Base-by-base conservation (phyloP, 37 sponge, comb jelly and placozoan genomes). In the Bolinopsis microptera region DNA sequence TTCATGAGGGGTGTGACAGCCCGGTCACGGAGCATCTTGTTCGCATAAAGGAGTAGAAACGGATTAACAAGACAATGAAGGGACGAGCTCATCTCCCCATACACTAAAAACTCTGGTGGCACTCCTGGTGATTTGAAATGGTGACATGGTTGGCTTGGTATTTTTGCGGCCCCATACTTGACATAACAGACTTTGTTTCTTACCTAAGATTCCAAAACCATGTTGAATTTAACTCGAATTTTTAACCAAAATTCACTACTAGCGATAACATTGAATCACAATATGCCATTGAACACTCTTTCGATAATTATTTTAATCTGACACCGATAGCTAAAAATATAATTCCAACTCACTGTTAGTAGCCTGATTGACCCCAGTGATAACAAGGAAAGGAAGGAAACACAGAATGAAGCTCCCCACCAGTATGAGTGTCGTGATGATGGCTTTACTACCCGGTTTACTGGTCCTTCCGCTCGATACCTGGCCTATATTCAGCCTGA, bases 311-410 rank as follows among this genome's bases (percentile, higher is more conserved):
- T n/a, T n/a, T n/a, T n/a, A n/a, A n/a, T n/a, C n/a, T n/a, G n/a
- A n/a, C n/a, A n/a, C n/a, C n/a, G n/a, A n/a, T n/a, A n/a, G n/a
- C n/a, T n/a, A n/a, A n/a, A n/a, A n/a, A n/a, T n/a, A n/a, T n/a
- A n/a, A n/a, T n/a, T n/a, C n/a, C n/a, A n/a, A 72, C 31, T n/a
- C 75, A 72, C 75, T 72, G 75, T 72, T 72, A 23, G 75, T 72
- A 30, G 75, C 75, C 26, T 28, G 27, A n/a, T n/a, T 72, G 75
- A 72, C 31, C 26, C 26, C 75, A 72, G 75, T 30, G 31, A 72
- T 30, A 8, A 72, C 75, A 72, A 72, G 75, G 75, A 72, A 72
- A 23, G 75, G 75, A 23, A 72, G 26, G 75, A 72, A 72, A 72
- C 75, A 72, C 31, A 72, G 26, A 8, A 72, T 72, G 75, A 72